Evolutionary conservation across 1,140 invertebrate species (phyloP).

Genomic region (Trichonephila clavata): DNA sequence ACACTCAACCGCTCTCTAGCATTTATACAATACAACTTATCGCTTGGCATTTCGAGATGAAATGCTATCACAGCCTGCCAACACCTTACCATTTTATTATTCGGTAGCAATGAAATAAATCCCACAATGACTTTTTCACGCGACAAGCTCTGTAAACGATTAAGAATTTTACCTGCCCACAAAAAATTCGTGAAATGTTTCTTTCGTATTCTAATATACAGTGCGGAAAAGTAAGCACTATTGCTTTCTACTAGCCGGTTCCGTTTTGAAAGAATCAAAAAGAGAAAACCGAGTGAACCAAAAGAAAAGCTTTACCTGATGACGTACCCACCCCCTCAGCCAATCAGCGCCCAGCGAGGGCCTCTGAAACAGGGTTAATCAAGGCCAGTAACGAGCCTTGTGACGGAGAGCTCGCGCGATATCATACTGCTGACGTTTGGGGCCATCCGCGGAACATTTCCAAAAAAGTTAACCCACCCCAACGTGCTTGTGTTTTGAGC

Average conservation of each 20-base stretch:
- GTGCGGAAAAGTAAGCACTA: constrained; percentile 20
- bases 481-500: too few relatives aligned
- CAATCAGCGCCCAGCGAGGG: constrained; percentile 58
- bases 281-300: background rate
- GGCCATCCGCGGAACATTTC: too few relatives aligned
- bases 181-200: background rate
- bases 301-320: constrained; percentile 52
- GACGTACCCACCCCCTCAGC: constrained; percentile 45
- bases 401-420: background rate
- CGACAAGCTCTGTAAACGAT: constrained; percentile 46
- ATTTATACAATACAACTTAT: background rate
- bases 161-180: constrained; percentile 9
- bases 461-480: too few relatives aligned
- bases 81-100: too few relatives aligned
- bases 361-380: constrained; percentile 74
- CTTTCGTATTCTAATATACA: background rate
- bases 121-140: background rate
- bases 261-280: constrained; percentile 10
- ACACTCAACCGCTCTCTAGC: too few relatives aligned
- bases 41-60: too few relatives aligned
- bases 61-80: too few relatives aligned
- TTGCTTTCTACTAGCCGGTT: constrained; percentile 27
- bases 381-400: constrained; percentile 61
- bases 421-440: background rate
- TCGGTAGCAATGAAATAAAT: background rate